A percentile compares a stretch with the other conserved stretches of the same genome.
phyloP scores from a whole-genome alignment of 1,140 invertebrate species.

The Amyelois transitella region DNA sequence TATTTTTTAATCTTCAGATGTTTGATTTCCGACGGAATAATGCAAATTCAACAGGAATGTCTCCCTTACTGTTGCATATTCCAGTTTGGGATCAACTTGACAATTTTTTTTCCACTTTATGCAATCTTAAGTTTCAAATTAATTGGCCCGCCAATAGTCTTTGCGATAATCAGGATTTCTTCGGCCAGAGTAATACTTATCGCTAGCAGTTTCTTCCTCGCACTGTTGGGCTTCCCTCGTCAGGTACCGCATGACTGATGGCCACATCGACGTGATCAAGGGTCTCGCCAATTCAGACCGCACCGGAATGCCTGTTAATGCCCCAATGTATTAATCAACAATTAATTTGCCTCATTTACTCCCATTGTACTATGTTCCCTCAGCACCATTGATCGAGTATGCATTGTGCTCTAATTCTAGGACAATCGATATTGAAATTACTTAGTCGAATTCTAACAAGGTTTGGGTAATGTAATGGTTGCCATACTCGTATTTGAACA shows the following conservation, averaged over 20 bases:
- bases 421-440: not conserved
- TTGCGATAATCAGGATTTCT: no score
- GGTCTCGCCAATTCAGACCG: slow-evolving; percentile 11
- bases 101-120: no score
- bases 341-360: slow-evolving; percentile 22
- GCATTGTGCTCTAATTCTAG: not conserved
- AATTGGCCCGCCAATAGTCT: no score
- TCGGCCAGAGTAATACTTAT: no score
- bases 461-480: not conserved
- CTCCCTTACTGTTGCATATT: no score
- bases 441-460: not conserved
- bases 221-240: slow-evolving; percentile 2
- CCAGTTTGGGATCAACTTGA: no score
- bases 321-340: slow-evolving; percentile 20
- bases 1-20: no score
- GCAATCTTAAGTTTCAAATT: no score
- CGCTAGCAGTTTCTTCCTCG: not conserved
- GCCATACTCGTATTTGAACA: not conserved
- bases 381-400: not conserved
- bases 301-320: slow-evolving; percentile 11
- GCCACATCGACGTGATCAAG: slow-evolving; percentile 25
- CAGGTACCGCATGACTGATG: slow-evolving; percentile 28
- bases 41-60: no score
- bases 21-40: no score
- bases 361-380: not conserved